These are phyloP conservation scores for Beris morrisii DNA, from an alignment of 2,888 invertebrate genomes.

Conservation along the genomic window DNA sequence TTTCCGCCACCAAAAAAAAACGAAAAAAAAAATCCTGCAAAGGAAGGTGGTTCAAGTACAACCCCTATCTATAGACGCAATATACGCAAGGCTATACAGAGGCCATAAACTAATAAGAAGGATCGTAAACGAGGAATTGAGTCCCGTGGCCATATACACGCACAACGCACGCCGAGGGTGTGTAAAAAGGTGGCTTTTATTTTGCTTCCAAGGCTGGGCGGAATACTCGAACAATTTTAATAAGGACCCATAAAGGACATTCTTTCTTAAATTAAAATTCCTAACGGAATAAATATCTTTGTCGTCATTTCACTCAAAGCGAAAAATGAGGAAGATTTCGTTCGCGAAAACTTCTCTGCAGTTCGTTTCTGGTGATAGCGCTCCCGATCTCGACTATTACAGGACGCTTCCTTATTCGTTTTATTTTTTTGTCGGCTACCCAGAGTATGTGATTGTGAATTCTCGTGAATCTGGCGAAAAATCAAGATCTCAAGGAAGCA, in stretches of 20 bases:
- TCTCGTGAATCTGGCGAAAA: background rate
- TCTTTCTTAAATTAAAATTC: slow-evolving; percentile 34
- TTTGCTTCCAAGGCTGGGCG: background rate
- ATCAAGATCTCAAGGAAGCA: background rate
- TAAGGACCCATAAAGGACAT: slow-evolving; percentile 32
- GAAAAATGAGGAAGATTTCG: background rate
- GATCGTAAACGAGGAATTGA: slow-evolving; percentile 24
- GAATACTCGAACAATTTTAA: slow-evolving; percentile 29
- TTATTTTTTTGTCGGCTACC: background rate
- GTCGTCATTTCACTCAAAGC: slow-evolving; percentile 7
- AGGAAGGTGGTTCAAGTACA: background rate
- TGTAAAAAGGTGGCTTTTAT: background rate
- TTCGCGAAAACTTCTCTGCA: no score
- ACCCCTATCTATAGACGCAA: slow-evolving; percentile 1
- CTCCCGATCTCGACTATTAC: background rate
- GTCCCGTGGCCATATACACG: slow-evolving; percentile 11
- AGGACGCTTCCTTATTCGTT: background rate
- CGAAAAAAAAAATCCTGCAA: background rate
- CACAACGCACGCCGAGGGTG: slow-evolving; percentile 1
- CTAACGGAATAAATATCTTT: slow-evolving; percentile 27
- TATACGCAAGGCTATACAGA: slow-evolving; percentile 1
- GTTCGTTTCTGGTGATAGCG: no score
- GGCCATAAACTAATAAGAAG: slow-evolving; percentile 31
- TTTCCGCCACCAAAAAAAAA: slow-evolving; percentile 13
- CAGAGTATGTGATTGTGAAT: background rate